Percentiles rank a stretch among this genome's conserved stretches.
Evolutionary conservation across 2,888 invertebrate genomes (phyloP).

Genomic region (Iphiclides podalirius): DNA sequence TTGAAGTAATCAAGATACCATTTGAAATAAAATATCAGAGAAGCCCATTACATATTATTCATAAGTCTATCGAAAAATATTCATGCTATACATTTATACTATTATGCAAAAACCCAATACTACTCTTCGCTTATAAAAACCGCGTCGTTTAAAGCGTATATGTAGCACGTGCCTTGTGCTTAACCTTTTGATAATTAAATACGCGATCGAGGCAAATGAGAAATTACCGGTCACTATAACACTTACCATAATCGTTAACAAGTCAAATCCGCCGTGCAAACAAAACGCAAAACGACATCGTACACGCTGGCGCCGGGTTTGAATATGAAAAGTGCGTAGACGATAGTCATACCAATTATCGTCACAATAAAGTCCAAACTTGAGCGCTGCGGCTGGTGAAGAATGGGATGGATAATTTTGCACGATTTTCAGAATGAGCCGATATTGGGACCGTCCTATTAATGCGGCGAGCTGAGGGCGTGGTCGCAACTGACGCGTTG

Average conservation of each 20-base stretch:
- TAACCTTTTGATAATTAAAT: constrained; percentile 25
- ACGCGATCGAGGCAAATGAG: constrained; percentile 24
- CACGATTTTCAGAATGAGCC: constrained; percentile 54
- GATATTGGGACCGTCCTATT: constrained; percentile 69
- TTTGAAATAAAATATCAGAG: no score
- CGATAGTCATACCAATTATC: neutral
- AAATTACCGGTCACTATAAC: constrained; percentile 29
- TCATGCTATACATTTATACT: no score
- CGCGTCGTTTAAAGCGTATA: no score
- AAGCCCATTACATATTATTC: no score
- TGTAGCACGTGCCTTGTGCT: no score
- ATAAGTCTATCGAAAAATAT: no score
- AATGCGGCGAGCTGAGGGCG: constrained; percentile 67
- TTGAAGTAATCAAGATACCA: no score
- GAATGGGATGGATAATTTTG: constrained; percentile 31
- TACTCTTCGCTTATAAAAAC: no score
- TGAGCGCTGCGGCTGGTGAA: no score
- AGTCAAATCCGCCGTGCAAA: constrained; percentile 34
- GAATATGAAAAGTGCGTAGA: constrained; percentile 27
- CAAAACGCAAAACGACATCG: constrained; percentile 47
- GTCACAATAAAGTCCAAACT: no score
- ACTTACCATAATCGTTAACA: constrained; percentile 24
- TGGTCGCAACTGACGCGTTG: constrained; percentile 66
- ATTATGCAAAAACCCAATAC: no score
- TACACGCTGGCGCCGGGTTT: constrained; percentile 42